phyloP scores from a whole-genome alignment of 2,797 vertebrate genomes.

The Oophaga sylvatica region DNA sequence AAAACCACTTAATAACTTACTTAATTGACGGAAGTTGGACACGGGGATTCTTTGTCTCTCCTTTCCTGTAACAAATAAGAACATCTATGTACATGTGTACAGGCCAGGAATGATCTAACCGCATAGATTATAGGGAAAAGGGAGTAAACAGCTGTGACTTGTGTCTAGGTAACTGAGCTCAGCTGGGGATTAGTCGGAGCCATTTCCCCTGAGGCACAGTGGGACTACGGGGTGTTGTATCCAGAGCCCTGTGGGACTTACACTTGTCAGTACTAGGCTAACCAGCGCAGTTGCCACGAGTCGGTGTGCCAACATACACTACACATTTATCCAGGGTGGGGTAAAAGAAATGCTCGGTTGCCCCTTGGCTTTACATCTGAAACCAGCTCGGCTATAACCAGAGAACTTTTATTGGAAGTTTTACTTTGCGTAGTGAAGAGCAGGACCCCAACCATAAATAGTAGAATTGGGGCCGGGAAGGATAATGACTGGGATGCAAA shows the following conservation, averaged over 20 bases:
- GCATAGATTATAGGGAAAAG: background rate
- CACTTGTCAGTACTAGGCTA: background rate
- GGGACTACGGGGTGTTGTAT: background rate
- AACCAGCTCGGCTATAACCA: too few species aligned
- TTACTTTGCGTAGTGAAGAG: background rate
- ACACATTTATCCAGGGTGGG: background rate
- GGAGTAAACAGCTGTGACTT: background rate
- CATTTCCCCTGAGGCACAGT: background rate
- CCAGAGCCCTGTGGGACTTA: background rate
- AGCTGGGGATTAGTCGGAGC: background rate
- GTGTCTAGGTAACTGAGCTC: constrained; percentile 17
- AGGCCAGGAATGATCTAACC: background rate
- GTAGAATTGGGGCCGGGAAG: background rate
- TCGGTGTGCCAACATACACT: background rate
- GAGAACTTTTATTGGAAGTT: background rate
- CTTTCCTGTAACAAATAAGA: constrained; percentile 69
- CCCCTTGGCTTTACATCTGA: background rate
- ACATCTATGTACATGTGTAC: constrained; percentile 2
- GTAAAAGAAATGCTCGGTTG: background rate
- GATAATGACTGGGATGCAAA: background rate
- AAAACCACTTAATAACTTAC: constrained; percentile 69
- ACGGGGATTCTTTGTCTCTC: constrained; percentile 68
- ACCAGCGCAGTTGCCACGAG: background rate
- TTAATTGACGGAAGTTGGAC: constrained; percentile 72
- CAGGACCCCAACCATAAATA: background rate